A percentile compares a stretch with the other conserved stretches of the same genome.
Evolutionary conservation across 2,113 vertebrate species (phyloP).

Genomic region (Prolemur simus): DNA sequence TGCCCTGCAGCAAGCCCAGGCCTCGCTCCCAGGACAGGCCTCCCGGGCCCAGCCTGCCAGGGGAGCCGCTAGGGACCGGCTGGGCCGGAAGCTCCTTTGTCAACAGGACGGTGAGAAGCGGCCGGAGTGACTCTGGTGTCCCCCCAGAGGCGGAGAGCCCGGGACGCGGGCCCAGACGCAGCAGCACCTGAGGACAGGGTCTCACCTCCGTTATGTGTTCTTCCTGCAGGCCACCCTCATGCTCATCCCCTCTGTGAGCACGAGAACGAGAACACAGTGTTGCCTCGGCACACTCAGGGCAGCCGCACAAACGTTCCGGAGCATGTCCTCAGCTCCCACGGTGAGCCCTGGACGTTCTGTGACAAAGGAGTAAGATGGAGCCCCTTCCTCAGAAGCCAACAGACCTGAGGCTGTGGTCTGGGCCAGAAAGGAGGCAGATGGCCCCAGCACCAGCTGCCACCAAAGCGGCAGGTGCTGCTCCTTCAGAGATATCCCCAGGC

Average conservation of each 20-base stretch:
- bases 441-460: background rate
- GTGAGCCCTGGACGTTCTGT: background rate
- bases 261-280: constrained; percentile 1
- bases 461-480: too few species aligned
- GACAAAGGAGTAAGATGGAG: too few species aligned
- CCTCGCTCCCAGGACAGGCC: background rate
- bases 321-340: too few species aligned
- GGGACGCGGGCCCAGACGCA: background rate
- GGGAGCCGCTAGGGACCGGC: background rate
- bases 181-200: background rate
- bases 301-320: background rate
- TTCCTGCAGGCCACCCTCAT: constrained; percentile 92
- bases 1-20: background rate
- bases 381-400: background rate
- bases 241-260: constrained; percentile 82
- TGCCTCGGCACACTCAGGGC: background rate
- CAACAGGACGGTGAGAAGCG: background rate
- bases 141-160: background rate
- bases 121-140: rapidly evolving
- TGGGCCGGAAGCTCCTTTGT: background rate
- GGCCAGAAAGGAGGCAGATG: background rate
- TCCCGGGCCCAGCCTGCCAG: background rate
- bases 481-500: too few species aligned
- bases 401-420: background rate
- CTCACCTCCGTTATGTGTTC: constrained; percentile 94